phyloP scores from a whole-genome alignment of 2,888 invertebrate genomes.

The Disparrhopalites patrizii region DNA sequence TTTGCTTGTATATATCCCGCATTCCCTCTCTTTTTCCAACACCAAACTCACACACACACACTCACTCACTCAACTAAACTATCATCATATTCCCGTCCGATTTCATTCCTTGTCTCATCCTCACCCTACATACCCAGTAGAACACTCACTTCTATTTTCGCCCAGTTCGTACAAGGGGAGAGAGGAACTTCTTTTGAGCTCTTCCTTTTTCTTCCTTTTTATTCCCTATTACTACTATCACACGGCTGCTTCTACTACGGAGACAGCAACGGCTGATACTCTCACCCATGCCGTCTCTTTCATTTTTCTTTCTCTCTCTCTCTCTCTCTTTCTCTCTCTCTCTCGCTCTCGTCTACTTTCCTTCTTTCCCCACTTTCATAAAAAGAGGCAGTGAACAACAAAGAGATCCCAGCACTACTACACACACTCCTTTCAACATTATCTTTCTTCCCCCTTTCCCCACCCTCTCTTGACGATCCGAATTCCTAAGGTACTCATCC shows the following conservation, averaged over 20 bases:
- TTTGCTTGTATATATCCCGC: slow-evolving; percentile 8
- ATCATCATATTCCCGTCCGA: slow-evolving; percentile 6
- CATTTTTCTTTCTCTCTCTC: no score
- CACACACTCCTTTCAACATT: not conserved
- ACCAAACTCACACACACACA: not conserved
- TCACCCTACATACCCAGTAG: slow-evolving; percentile 7
- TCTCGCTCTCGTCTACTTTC: no score
- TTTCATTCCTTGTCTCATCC: not conserved
- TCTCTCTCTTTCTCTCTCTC: not conserved
- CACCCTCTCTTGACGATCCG: no score
- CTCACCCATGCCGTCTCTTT: not conserved
- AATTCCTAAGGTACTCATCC: no score
- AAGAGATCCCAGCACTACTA: not conserved
- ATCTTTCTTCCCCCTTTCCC: no score
- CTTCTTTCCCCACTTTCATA: not conserved
- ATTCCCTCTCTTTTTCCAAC: slow-evolving; percentile 4
- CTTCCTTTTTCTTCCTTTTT: not conserved
- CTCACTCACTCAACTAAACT: slow-evolving; percentile 4
- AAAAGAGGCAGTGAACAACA: not conserved
- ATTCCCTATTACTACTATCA: not conserved
- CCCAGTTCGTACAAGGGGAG: not conserved
- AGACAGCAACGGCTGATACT: not conserved
- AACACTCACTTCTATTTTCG: not conserved
- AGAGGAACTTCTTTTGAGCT: not conserved
- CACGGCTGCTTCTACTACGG: not conserved